phyloP scores from a whole-genome alignment of 2,113 vertebrate genomes.

The Oenanthe oenanthe region DNA sequence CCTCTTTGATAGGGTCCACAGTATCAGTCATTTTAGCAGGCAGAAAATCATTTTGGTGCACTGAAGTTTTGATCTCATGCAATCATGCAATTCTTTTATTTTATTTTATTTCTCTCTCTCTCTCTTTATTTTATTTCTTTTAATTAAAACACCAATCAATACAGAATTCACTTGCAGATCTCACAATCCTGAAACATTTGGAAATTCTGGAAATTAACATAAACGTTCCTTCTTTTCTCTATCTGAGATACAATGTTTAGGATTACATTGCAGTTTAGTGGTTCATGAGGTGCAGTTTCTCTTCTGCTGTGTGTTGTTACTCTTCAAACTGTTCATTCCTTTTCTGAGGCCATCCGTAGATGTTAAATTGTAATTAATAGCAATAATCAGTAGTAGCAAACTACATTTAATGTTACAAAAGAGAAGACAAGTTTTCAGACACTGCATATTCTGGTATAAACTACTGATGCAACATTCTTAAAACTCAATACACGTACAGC shows the following conservation, averaged over 20 bases:
- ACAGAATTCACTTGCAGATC: not conserved
- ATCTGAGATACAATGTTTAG: not conserved
- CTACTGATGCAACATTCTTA: not conserved
- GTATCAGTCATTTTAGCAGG: not conserved
- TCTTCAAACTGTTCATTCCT: not conserved
- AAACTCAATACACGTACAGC: not conserved
- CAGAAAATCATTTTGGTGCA: not conserved
- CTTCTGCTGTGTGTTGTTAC: not conserved
- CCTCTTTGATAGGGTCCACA: not conserved
- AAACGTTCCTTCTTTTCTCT: not conserved
- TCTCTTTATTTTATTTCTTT: not conserved
- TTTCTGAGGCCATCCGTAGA: not conserved
- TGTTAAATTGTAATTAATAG: not conserved
- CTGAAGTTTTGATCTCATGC: not conserved
- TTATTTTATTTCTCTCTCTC: too few species aligned
- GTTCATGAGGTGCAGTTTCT: not conserved
- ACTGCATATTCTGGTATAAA: not conserved
- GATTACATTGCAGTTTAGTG: not conserved
- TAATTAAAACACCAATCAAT: not conserved
- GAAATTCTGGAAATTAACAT: not conserved
- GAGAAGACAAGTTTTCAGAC: not conserved
- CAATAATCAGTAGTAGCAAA: not conserved
- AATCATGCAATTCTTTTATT: not conserved
- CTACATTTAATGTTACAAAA: not conserved
- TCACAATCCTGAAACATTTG: not conserved